phyloP scores from a whole-genome alignment of 92 coral and sea anemone species.

The Meandrina meandrites region DNA sequence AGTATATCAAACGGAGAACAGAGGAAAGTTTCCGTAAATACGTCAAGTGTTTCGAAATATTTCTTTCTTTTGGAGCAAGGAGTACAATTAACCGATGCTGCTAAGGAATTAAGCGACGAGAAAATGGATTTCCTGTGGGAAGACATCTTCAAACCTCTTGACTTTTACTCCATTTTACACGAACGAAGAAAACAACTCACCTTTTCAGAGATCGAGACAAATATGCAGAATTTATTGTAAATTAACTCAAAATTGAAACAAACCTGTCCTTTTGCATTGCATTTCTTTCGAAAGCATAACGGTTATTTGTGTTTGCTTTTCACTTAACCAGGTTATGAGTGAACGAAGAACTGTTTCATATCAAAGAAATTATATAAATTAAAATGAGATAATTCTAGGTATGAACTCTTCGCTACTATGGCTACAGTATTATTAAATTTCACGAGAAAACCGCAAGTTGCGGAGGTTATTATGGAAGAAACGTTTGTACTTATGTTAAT shows the following conservation, averaged over 20 bases:
- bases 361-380: no score
- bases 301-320: no score
- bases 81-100: background rate
- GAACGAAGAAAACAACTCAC: background rate
- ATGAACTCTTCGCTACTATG: no score
- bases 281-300: no score
- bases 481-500: background rate
- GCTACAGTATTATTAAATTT: no score
- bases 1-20: background rate
- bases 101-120: background rate
- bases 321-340: no score
- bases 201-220: background rate
- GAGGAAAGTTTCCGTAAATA: background rate
- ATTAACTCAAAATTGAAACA: no score
- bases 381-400: no score
- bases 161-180: conserved; percentile 8
- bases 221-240: background rate
- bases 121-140: background rate
- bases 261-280: no score
- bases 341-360: no score
- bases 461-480: no score
- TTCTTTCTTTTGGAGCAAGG: background rate
- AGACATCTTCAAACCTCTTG: conserved; percentile 15
- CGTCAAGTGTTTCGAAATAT: background rate
- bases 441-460: no score